Conservation (phyloP, 1,140 invertebrate species). For the Sycobia sp. region DNA sequence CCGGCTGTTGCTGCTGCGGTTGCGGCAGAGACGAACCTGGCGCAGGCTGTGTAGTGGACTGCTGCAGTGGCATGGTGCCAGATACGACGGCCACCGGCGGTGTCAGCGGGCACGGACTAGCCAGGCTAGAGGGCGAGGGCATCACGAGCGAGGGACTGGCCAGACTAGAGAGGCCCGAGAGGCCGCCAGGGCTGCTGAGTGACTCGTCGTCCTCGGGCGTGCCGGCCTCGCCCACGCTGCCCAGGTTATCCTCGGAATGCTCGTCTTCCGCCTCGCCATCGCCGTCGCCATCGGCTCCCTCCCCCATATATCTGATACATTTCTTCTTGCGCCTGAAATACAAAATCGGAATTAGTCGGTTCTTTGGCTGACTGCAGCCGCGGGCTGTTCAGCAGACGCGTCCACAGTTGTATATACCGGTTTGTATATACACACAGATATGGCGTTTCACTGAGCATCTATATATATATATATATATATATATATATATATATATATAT, state of each 20-base stretch:
- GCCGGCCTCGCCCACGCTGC: conserved; percentile 75
- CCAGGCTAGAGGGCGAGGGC: conserved; percentile 70
- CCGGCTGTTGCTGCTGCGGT: conserved; percentile 42
- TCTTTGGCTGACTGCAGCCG: no score
- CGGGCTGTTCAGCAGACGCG: neutral
- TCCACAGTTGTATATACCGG: neutral
- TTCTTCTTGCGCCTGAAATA: conserved; percentile 95
- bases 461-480: neutral
- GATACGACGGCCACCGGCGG: conserved; percentile 49
- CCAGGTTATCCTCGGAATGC: conserved; percentile 78
- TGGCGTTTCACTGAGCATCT: neutral
- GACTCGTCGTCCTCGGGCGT: conserved; percentile 75
- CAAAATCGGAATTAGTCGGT: conserved; percentile 26
- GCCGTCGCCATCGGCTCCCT: conserved; percentile 72
- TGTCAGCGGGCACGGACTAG: conserved; percentile 67
- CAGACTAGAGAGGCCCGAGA: conserved; percentile 78
- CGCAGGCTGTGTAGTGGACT: conserved; percentile 22
- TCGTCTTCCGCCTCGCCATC: conserved; percentile 70
- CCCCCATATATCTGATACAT: conserved; percentile 91
- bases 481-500: neutral
- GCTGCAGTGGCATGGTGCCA: neutral
- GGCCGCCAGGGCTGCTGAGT: conserved; percentile 76
- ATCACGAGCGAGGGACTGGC: conserved; percentile 76
- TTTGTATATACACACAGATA: neutral
- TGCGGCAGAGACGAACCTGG: conserved; percentile 39